These are phyloP conservation scores for Mobula hypostoma DNA, from an alignment of 2,113 vertebrate species.

Conservation along the genomic window DNA sequence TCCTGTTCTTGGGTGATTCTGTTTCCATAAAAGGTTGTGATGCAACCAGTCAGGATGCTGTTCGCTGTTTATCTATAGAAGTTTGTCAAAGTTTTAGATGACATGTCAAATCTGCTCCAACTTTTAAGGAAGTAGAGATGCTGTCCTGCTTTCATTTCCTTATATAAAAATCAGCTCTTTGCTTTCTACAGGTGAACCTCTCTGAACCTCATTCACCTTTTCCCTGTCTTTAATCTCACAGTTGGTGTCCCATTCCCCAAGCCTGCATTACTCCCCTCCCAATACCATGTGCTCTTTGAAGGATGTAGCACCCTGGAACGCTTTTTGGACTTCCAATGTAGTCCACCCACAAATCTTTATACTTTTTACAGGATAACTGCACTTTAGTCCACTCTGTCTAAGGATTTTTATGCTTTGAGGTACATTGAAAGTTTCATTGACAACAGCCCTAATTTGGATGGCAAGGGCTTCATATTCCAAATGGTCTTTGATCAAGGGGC, in stretches of 20 bases:
- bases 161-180: too few relatives aligned
- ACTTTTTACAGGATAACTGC: neutral
- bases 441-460: neutral
- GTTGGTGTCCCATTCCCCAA: too few relatives aligned
- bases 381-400: neutral
- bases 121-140: too few relatives aligned
- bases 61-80: too few relatives aligned
- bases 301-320: neutral
- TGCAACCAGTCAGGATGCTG: too few relatives aligned
- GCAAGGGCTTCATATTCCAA: neutral
- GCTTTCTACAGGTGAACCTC: neutral
- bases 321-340: neutral
- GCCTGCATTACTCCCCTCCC: too few relatives aligned
- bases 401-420: neutral
- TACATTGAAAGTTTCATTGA: neutral
- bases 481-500: neutral
- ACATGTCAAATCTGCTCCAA: too few relatives aligned
- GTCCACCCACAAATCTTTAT: neutral
- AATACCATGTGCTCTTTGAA: neutral
- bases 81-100: too few relatives aligned
- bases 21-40: too few relatives aligned
- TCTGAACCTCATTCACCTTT: neutral
- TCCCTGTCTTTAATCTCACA: neutral
- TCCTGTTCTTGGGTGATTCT: too few relatives aligned
- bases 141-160: too few relatives aligned